Conservation (phyloP, 2,797 vertebrate species). For the Tamandua tetradactyla region DNA sequence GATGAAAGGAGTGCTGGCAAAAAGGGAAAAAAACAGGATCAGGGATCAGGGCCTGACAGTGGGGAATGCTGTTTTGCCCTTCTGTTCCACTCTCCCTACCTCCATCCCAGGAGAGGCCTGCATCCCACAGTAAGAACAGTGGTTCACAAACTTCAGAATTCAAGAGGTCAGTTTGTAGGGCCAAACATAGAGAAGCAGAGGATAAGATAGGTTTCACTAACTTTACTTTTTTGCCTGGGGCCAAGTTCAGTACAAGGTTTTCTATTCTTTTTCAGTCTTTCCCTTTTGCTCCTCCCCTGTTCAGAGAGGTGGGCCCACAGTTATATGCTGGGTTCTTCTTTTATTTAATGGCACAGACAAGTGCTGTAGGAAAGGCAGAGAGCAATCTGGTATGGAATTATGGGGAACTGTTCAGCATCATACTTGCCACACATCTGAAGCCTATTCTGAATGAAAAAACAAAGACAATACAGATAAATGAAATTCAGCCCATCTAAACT, state of each 20-base stretch:
- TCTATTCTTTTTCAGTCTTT: conserved; percentile 12
- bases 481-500: conserved; percentile 18
- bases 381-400: neutral
- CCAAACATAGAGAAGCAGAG: neutral
- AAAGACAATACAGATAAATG: neutral
- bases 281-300: neutral
- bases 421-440: neutral
- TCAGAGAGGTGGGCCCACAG: neutral
- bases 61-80: neutral
- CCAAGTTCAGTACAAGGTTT: neutral
- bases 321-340: neutral
- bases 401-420: neutral
- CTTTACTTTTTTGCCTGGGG: neutral
- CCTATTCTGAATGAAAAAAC: neutral
- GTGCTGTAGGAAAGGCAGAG: neutral
- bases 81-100: neutral
- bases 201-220: neutral
- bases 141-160: neutral
- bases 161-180: neutral
- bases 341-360: neutral
- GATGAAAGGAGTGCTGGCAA: neutral
- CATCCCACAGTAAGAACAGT: too few species aligned
- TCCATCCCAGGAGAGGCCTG: neutral
- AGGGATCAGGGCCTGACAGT: neutral
- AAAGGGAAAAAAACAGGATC: neutral